A percentile compares a stretch with the other conserved stretches of the same genome.
These are phyloP conservation scores for Odontamblyopus lacepedii DNA, from an alignment of 2,797 vertebrate genomes.

Conservation along the genomic window DNA sequence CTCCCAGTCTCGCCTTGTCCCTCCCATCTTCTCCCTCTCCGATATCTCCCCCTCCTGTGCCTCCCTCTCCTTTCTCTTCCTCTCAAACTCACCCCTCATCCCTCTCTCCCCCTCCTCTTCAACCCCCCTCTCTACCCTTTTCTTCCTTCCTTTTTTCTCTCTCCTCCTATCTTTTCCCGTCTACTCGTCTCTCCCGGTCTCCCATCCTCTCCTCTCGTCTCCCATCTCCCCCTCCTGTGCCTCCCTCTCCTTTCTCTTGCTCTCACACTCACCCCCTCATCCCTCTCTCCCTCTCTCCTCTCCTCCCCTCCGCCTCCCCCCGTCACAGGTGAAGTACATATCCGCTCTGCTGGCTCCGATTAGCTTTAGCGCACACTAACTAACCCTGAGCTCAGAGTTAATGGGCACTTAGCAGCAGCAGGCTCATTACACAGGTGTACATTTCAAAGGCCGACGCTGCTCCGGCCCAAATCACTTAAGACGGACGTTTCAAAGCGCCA, in stretches of 20 bases:
- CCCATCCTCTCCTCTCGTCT: not conserved
- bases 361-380: slow-evolving; percentile 62
- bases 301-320: not conserved
- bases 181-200: not conserved
- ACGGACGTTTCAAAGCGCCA: slow-evolving; percentile 28
- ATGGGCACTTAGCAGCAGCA: slow-evolving; percentile 58
- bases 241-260: not conserved
- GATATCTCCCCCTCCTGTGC: no score
- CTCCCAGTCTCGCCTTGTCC: not conserved
- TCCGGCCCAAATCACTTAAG: slow-evolving; percentile 45
- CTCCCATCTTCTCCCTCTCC: no score
- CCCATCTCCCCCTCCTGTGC: not conserved
- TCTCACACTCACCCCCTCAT: not conserved
- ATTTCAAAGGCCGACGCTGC: slow-evolving; percentile 61
- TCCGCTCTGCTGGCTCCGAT: slow-evolving; percentile 65
- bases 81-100: no score
- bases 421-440: slow-evolving; percentile 53
- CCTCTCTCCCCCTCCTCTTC: no score
- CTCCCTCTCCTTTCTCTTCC: not conserved
- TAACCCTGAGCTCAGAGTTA: slow-evolving; percentile 66
- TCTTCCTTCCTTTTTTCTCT: no score
- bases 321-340: slow-evolving; percentile 59
- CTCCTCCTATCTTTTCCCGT: no score
- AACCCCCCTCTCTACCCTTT: no score
- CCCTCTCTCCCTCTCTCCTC: not conserved